Evolutionary conservation across 1,140 invertebrate genomes (phyloP), one percentile per base, ranked within the genome.

Genomic region (Halyomorpha halys): DNA sequence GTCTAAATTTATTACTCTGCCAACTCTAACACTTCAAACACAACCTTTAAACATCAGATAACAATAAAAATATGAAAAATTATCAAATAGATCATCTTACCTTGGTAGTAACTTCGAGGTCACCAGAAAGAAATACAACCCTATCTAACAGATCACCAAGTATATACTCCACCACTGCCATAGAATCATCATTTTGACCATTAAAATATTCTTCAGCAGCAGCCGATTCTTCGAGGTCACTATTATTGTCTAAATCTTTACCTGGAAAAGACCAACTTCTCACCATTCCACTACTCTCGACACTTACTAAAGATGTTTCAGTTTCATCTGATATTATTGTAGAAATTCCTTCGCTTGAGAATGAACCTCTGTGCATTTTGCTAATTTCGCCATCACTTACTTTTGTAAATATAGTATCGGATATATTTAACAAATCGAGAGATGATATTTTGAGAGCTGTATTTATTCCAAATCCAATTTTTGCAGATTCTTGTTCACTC

Each of bases 201-300:
- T 39, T 62, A 60, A 83, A 83, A 65, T 81, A 83, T 62, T 83
- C 82, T 64, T 83, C 82, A 2, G 82, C 81, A 0, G 80, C 73
- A 23, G 80, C 76, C 4, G 81, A 82, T 2, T 78, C 72, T 59
- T 82, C 81, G 19, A 68, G 39, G 39, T 70, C 69, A 39, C 59
- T 45, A 19, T 21, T 59, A 8, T 18, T 25, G 9, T 54, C 64
- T 23, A 44, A 27, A 30, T 67, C 66, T 61, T 70, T 70, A 5
- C 66, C 68, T 16, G 69, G 67, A 61, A 70, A 72, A 19, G 71
- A 71, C 68, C 69, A 70, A 39, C 70, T 71, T 11, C 70, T 61
- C 19, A 72, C 71, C 44, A 72, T 51, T 45, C 70, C 69, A 15
- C 30, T 66, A 18, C 63, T 64, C 1, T 65, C 59, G 16, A 44